Evolutionary conservation across 2,113 vertebrate species (phyloP), one percentile per base, ranked within the genome.

Genomic region (Hydrolagus affinis): DNA sequence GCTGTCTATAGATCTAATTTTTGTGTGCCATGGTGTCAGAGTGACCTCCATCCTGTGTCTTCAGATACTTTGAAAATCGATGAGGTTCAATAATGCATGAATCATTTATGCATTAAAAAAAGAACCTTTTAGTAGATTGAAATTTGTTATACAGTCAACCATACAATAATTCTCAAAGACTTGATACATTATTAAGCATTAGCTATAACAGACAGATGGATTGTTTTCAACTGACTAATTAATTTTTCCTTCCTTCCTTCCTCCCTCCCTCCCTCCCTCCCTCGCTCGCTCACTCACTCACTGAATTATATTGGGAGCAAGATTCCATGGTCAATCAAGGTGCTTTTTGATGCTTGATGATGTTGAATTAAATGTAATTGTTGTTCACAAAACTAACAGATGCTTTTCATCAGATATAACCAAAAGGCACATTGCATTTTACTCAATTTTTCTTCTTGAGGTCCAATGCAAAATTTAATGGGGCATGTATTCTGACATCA

Each of bases 101-200:
- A 78, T 25, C 59, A 44, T 44, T 62, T 60, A 78, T 23, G 62
- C 62, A 60, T 62, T 25, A 62, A 83, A 66, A 2, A 83, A 2
- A 28, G 1, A 59, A 62, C n/a, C 76, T 78, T 25, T 78, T 62
- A 15, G 76, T 11, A 64, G 25, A 62, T 62, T 78, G 23, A 15
- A 28, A 28, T 23, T 11, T 23, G 11, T 78, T 78, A 10, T 25
- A 62, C 14, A 62, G 76, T 78, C n/a, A 76, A 59, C 56, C 74
- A 62, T 25, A 11, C 75, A 77, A 78, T 11, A 62, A n/a, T 25
- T 62, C 76, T 62, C 44, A 77, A 77, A 77, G 11, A 15, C 57
- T 78, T 78, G 0, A 62, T 62, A 25, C 60, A 78, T 78, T 78
- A 78, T 62, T 64, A 77, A 77, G 2, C n/a, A n/a, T 77, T 62